These are phyloP conservation scores for Campylomormyrus tamandua DNA, from an alignment of 2,113 vertebrate genomes.

Conservation along the genomic window DNA sequence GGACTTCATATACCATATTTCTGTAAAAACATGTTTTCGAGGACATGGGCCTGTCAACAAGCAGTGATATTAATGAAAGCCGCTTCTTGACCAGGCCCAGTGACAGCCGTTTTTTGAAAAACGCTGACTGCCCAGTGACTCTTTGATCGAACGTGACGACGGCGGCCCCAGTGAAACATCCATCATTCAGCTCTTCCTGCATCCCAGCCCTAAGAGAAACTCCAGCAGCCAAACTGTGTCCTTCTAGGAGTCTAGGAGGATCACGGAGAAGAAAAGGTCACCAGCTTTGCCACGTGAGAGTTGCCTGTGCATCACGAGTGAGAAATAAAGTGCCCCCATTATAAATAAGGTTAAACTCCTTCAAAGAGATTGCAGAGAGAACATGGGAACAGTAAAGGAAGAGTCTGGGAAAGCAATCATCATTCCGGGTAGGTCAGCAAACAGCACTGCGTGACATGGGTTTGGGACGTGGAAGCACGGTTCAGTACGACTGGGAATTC, in stretches of 20 bases:
- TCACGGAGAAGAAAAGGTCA: background rate
- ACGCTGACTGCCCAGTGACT: background rate
- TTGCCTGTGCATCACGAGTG: background rate
- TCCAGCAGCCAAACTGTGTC: background rate
- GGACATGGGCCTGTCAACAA: background rate
- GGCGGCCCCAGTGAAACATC: background rate
- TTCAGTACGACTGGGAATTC: background rate
- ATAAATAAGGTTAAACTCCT: background rate
- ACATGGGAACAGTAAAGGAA: background rate
- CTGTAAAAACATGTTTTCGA: background rate
- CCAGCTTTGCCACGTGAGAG: background rate
- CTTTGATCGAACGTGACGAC: background rate
- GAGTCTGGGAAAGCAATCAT: background rate
- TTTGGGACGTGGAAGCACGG: background rate
- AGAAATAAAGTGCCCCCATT: background rate
- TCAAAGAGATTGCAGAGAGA: background rate
- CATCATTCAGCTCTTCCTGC: background rate
- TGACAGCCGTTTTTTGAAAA: background rate
- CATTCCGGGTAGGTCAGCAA: background rate
- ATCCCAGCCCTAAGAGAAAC: background rate
- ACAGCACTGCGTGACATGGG: background rate
- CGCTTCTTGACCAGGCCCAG: background rate
- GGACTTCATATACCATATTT: background rate
- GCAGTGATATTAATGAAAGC: background rate
- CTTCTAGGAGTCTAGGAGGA: background rate